These are phyloP conservation scores for Boulengeromyrus knoepffleri DNA, from an alignment of 2,113 vertebrate genomes.

Conservation along the genomic window DNA sequence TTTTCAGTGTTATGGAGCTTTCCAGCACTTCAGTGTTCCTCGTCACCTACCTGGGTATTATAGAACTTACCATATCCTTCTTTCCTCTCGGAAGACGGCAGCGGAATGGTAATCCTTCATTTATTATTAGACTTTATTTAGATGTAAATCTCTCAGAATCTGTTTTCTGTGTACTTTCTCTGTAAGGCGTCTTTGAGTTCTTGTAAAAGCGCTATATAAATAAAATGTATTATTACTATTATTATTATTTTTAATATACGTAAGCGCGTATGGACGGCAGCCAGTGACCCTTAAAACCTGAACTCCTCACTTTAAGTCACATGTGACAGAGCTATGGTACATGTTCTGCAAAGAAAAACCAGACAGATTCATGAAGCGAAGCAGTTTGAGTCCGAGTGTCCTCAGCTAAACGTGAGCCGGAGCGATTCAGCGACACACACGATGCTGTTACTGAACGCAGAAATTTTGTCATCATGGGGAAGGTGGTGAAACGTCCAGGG, in stretches of 20 bases:
- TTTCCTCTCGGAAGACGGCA: neutral
- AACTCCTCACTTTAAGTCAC: neutral
- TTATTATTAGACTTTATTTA: neutral
- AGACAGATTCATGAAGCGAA: neutral
- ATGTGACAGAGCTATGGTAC: neutral
- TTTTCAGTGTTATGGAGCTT: neutral
- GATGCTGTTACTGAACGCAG: neutral
- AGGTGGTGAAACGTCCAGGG: neutral
- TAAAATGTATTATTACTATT: too few relatives aligned
- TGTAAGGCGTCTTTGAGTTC: too few relatives aligned
- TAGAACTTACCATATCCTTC: neutral
- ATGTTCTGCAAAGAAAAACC: neutral
- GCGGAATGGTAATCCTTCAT: neutral
- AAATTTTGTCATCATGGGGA: neutral
- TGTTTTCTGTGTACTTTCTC: too few relatives aligned
- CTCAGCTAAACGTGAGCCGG: neutral
- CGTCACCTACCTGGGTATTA: neutral
- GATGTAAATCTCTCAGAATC: neutral
- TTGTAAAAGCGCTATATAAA: too few relatives aligned
- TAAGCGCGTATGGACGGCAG: neutral
- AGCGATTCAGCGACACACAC: too few relatives aligned
- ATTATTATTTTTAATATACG: neutral
- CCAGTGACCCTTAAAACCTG: neutral
- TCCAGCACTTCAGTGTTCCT: neutral
- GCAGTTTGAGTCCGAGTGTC: neutral